Base-by-base conservation (phyloP, 92 coral and sea anemone genomes). In the Siderastrea radians region DNA sequence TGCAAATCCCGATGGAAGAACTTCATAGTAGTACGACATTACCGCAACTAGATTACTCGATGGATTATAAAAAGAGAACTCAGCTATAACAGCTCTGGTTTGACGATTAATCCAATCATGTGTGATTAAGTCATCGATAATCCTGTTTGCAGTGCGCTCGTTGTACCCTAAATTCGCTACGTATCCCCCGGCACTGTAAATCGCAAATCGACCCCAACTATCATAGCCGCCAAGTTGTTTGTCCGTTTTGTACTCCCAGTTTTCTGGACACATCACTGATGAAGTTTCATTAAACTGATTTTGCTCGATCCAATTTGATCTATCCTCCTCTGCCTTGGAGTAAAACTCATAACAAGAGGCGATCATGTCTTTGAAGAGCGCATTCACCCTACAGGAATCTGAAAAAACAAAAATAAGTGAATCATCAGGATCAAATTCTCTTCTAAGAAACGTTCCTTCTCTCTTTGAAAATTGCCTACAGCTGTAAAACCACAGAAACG, bases 101-200 rank as follows among this genome's bases (percentile, higher is more conserved):
- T 74, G 77, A 44, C 79, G 88, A 84, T 84, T 81, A 3, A 84
- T 84, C 88, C 88, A 84, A 2, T 47, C 3, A 50, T 84, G 44
- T 50, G 9, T 60, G 1, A 19, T 10, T 2, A 84, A 49, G 65
- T 72, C 77, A 7, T 58, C 14, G 16, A 82, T 53, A 70, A 82
- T 53, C 49, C 63, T 55, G 0, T 10, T 67, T 8, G 86, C 86
- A 6, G 81, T 60, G 8, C 17, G 1, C 43, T 16, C 55, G 72
- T 74, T 74, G 71, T 84, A 84, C 15, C 88, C 88, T 49, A 84
- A 73, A 73, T 73, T 62, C 4, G 88, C 88, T 14, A 84, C 44
- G 49, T 73, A 84, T 1, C 88, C 88, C 3, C 88, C 88, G 19
- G 73, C 88, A 44, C 81, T 84, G 60, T 84, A 84, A 14, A 55